These are phyloP conservation scores for Hemiscyllium ocellatum DNA, from an alignment of 2,113 vertebrate genomes.

Conservation along the genomic window DNA sequence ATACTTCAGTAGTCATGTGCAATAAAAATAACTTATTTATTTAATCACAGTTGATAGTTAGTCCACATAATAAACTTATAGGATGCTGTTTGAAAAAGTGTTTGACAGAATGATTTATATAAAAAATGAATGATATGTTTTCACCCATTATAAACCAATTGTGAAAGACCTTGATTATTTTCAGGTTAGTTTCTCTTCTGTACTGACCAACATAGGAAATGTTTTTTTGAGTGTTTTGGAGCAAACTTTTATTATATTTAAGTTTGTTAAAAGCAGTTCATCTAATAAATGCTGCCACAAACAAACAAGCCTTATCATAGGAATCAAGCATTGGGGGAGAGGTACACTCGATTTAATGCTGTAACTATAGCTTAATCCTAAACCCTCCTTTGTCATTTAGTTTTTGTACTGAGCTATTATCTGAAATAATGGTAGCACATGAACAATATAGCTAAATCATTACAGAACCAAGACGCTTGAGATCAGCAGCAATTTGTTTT, in stretches of 20 bases:
- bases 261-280: neutral
- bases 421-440: neutral
- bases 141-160: neutral
- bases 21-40: conserved; percentile 1
- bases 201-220: neutral
- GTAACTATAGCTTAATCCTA: neutral
- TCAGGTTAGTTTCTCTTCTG: neutral
- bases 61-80: neutral
- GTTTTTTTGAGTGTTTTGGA: neutral
- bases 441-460: neutral
- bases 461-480: neutral
- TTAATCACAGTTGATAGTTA: neutral
- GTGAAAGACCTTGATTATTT: neutral
- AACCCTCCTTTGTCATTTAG: neutral
- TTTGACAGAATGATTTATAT: neutral
- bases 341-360: neutral
- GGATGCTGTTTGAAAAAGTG: neutral
- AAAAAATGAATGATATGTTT: neutral
- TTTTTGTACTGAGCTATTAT: neutral
- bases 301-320: neutral
- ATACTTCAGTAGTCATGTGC: neutral
- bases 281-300: neutral
- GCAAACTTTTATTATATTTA: neutral
- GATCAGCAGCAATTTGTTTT: neutral
- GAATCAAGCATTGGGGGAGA: neutral